Conservation (phyloP, 2,113 vertebrate species). For the Mungos mungo region DNA sequence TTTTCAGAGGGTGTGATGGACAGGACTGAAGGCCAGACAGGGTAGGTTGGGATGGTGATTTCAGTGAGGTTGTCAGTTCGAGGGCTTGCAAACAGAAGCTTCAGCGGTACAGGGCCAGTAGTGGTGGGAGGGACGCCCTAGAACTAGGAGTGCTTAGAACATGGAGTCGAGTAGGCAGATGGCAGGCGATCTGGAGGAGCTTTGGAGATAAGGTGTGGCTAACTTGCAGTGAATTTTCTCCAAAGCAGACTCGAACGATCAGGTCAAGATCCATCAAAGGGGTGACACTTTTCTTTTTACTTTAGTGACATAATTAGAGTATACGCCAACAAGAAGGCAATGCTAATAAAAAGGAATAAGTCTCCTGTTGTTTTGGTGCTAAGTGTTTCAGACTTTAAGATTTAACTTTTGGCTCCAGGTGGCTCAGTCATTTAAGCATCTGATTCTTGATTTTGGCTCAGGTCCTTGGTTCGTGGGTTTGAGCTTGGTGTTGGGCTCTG, state of each 20-base stretch:
- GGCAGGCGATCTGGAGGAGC: background rate
- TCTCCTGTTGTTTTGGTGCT: background rate
- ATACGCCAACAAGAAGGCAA: background rate
- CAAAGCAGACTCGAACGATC: background rate
- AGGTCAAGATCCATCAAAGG: background rate
- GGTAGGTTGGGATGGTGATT: background rate
- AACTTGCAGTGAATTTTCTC: background rate
- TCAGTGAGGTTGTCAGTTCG: background rate
- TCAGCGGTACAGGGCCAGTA: background rate
- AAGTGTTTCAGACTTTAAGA: background rate
- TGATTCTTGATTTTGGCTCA: no score
- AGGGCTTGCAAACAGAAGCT: background rate
- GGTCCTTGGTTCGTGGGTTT: no score
- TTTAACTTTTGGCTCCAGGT: background rate
- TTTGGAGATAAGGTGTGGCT: background rate
- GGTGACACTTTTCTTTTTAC: background rate
- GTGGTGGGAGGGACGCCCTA: background rate
- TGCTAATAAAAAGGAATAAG: background rate
- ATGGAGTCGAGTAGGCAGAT: background rate
- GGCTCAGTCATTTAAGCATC: no score
- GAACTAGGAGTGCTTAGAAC: background rate
- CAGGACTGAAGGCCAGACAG: background rate
- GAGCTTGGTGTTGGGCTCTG: no score
- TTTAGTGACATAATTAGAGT: background rate
- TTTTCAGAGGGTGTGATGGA: background rate